Evolutionary conservation across 2,113 vertebrate species (phyloP).

Genomic region (Seriola rivoliana): DNA sequence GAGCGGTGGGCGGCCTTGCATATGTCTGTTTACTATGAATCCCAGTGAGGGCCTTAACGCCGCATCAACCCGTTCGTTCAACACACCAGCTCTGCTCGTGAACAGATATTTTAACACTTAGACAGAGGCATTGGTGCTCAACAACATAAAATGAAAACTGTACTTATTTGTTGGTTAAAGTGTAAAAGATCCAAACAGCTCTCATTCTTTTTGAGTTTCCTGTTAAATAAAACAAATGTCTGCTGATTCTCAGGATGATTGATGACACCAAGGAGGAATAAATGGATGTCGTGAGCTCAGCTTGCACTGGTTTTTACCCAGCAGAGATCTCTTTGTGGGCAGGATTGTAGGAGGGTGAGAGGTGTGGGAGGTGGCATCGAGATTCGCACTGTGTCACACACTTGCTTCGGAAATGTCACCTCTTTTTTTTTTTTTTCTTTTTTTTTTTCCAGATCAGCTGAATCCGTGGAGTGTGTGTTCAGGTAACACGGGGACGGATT

Average conservation of each 20-base stretch:
- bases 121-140: background rate
- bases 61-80: conserved; percentile 37
- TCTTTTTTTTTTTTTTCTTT: conserved; percentile 19
- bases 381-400: conserved; percentile 75
- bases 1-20: conserved; percentile 71
- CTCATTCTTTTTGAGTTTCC: background rate
- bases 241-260: conserved; percentile 50
- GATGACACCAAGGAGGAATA: conserved; percentile 58
- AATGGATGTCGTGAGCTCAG: conserved; percentile 56
- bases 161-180: background rate
- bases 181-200: conserved; percentile 1
- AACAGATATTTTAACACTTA: background rate
- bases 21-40: conserved; percentile 75
- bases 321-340: conserved; percentile 64
- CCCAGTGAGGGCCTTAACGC: conserved; percentile 34
- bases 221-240: background rate
- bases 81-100: conserved; percentile 14
- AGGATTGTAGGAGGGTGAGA: conserved; percentile 75
- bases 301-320: conserved; percentile 42
- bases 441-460: conserved; percentile 5
- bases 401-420: conserved; percentile 64
- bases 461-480: conserved; percentile 24
- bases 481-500: conserved; percentile 32
- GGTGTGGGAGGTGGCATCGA: conserved; percentile 74
- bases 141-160: conserved; percentile 5